Base-by-base conservation (phyloP, 2,797 vertebrate genomes). In the Amblyraja radiata region DNA sequence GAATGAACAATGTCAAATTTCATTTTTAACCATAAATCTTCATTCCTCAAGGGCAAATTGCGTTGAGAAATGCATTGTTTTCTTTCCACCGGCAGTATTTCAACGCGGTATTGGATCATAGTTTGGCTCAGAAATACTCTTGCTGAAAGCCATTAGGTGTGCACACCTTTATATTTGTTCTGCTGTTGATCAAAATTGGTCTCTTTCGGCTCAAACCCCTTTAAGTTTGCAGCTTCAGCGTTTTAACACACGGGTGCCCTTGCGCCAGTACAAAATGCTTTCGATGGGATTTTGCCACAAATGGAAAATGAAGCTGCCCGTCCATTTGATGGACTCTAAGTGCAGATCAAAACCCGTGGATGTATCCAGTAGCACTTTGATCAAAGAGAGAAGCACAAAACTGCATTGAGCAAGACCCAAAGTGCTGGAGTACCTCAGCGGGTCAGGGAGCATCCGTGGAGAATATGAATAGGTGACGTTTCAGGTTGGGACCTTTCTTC, bases 171-270 rank as follows among this genome's bases (percentile, higher is more conserved):
- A 36, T 16, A 23, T 88, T 65, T 65, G 63, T 68, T 63, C 36
- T 21, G n/a, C 61, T 88, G 10, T 28, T 86, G 84, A 9, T 7
- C 28, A 6, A 88, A 65, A 2, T 32, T 11, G 54, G 3, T 65
- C 13, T 5, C 58, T 18, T 65, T 65, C 65, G n/a, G 61, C 84
- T 88, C 16, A 65, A 88, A 88, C n/a, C 84, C 32, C 84, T 68
- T 88, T 18, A 88, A 65, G 84, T 88, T 32, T 32, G n/a, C 11
- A 68, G 28, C 63, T 88, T 68, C 68, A 21, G 6, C n/a, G 68
- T 68, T 68, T 68, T 88, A 88, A 32, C 84, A 88, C 84, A 88
- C 8, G 61, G 84, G 61, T 88, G 84, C 84, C 61, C 58, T 13
- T 18, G 28, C 21, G 16, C 68, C 84, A 88, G 68, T 16, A 36